phyloP scores from a whole-genome alignment of 2,888 invertebrate species.

The Stenotaenia linearis region DNA sequence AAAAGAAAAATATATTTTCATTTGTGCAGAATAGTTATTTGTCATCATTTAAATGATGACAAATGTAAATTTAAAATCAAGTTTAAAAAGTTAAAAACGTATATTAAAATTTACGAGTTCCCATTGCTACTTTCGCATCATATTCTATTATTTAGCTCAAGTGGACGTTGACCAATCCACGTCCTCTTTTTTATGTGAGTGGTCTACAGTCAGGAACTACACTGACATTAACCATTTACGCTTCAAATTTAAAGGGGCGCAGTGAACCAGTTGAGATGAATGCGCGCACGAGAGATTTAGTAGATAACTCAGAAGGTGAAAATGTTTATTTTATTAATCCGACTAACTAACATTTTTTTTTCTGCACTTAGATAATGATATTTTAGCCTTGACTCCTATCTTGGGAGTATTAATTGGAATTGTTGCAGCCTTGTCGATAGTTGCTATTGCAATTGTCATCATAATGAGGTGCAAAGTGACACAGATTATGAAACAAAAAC shows the following conservation, averaged over 20 bases:
- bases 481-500: slow-evolving; percentile 26
- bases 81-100: neutral
- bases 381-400: slow-evolving; percentile 63
- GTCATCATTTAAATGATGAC: neutral
- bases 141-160: slow-evolving; percentile 10
- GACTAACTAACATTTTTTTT: neutral
- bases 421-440: slow-evolving; percentile 70
- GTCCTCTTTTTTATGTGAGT: slow-evolving; percentile 23
- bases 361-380: slow-evolving; percentile 35
- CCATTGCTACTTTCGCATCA: neutral
- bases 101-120: neutral
- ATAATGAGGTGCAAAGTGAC: slow-evolving; percentile 62
- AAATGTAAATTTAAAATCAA: neutral
- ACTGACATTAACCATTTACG: slow-evolving; percentile 20
- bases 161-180: slow-evolving; percentile 16
- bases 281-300: slow-evolving; percentile 9
- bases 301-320: slow-evolving; percentile 2
- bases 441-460: slow-evolving; percentile 65
- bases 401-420: slow-evolving; percentile 78
- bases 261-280: slow-evolving; percentile 14
- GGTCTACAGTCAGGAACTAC: slow-evolving; percentile 6
- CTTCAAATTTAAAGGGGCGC: slow-evolving; percentile 21
- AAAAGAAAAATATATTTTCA: too few relatives aligned
- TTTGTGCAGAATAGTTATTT: too few relatives aligned
- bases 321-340: neutral